Evolutionary conservation across 2,113 vertebrate species (phyloP).

Genomic region (Cavia aperea): DNA sequence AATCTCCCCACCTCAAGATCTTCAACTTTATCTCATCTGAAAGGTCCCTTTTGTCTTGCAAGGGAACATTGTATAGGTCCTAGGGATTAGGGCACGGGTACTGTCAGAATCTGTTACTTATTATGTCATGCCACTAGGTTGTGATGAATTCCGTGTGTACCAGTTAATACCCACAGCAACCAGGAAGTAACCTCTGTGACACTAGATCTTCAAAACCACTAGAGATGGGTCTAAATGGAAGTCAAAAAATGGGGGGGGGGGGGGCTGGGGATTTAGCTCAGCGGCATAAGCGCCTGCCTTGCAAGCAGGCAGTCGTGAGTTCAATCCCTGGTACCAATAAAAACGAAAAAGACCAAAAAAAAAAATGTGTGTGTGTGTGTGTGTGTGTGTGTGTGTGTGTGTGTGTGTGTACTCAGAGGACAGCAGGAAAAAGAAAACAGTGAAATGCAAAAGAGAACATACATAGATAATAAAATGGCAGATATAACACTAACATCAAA

Average conservation of each 20-base stretch:
- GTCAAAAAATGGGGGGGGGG: neutral
- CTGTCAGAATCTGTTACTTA: neutral
- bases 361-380: too few relatives aligned
- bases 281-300: too few relatives aligned
- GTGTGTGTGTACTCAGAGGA: neutral
- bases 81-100: too few relatives aligned
- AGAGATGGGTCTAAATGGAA: neutral
- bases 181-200: neutral
- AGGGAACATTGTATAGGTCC: neutral
- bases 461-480: neutral
- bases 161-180: neutral
- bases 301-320: too few relatives aligned
- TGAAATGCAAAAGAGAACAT: neutral
- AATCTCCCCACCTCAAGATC: neutral
- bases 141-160: neutral
- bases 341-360: too few relatives aligned
- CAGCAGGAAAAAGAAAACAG: neutral
- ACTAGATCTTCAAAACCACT: neutral
- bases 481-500: neutral
- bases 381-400: too few relatives aligned
- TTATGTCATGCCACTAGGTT: neutral
- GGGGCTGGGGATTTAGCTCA: too few relatives aligned
- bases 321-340: too few relatives aligned
- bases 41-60: neutral
- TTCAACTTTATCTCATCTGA: neutral